Evolutionary conservation across 2,888 invertebrate genomes (phyloP), one percentile per base, ranked within the genome.

Genomic region (Trachelus stipa): DNA sequence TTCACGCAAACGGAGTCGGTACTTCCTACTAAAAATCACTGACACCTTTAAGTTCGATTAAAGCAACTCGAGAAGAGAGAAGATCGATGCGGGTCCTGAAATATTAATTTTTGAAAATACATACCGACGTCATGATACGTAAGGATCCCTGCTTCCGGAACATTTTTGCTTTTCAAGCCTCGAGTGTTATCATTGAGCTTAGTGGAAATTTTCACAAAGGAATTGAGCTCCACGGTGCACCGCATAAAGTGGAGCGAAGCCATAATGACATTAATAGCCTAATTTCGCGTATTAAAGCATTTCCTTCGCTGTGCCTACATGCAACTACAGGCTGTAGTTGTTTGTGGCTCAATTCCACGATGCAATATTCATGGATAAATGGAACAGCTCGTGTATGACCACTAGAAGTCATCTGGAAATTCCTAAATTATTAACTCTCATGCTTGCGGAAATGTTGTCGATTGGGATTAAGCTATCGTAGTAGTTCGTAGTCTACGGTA

Each of bases 281-380:
- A 40, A 15, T 40, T 15, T 15, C 40, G 40, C 40, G 37, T 37
- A 15, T 37, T 37, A 37, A 37, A 37, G 12, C 12, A 6, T 40
- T 40, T 40, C 40, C 40, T 40, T 40, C 40, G 15, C 15, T 40
- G 15, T 40, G 6, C 40, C 40, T 40, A 15, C 15, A 15, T 4
- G 4, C 40, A 6, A 40, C 15, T 40, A 15, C 40, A 40, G 40
- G 0, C 15, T 40, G 40, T 6, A 40, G 40, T 40, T 40, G 15
- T 40, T 15, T 15, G 40, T 40, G 40, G 1, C 40, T 40, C 4
- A 15, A 0, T 79, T 84, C 84, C 81, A 84, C 83, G 83, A 86
- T 87, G 85, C 86, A 88, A 88, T 88, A 88, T 88, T 88, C 86
- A 88, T 88, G 81, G 77, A 35, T 75, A 40, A 40, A 15, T 15